Evolutionary conservation across 1,140 invertebrate genomes (phyloP), one percentile per base, ranked within the genome.

Genomic region (Megathymus violae): DNA sequence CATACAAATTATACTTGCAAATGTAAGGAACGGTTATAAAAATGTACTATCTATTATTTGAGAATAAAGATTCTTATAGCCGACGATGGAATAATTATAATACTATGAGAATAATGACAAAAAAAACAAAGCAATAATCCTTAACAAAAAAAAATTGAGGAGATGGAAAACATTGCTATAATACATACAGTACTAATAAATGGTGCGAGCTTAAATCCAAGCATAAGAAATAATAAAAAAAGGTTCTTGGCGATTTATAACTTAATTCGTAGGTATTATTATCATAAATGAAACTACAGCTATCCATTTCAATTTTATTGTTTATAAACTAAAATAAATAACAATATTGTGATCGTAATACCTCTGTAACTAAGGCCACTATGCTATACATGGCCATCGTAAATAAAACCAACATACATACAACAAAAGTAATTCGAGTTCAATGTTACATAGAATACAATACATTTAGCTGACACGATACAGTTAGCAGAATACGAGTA

Each of bases 401-500:
- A 31, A 15, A 50, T 50, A 10, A 34, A 50, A 50, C 27, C 25
- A 25, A 48, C 14, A n/a, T n/a, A 22, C 22, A 50, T 50, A 50
- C 47, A 50, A 34, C 25, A 34, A 50, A 50, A 46, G 10, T 9
- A 31, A 31, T 48, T 48, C 25, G 22, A 50, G 47, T 31, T 25
- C 13, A 31, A 50, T 25, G 9, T 31, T 25, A 50, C 19, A 17
- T 17, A 50, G 9, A 50, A 50, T 50, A 48, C 44, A 47, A 47
- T 48, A 50, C 25, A 50, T 16, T 50, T 50, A 50, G 47, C 47
- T 36, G 47, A 50, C 15, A 50, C 47, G 16, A 50, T 50, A 50
- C 47, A 50, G 9, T 17, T 36, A 50, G 47, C 47, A 50, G 27
- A 50, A 50, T 50, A 50, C 27, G n/a, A n/a, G 36, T 50, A 50